Conservation (phyloP, 2,113 vertebrate genomes). For the Gambusia holbrooki region DNA sequence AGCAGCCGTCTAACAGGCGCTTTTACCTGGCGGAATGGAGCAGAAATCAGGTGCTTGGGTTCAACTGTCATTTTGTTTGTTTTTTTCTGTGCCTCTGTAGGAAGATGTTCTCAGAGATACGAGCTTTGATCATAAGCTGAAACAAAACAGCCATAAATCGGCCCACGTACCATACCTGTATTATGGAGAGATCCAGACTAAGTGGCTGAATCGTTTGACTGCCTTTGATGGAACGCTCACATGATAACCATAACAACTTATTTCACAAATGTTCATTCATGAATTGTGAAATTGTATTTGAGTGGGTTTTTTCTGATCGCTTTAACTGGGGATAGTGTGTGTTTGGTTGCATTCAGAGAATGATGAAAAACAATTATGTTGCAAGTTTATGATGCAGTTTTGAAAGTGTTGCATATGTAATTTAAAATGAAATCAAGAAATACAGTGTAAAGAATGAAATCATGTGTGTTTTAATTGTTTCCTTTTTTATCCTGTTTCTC, state of each 20-base stretch:
- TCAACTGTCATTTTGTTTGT: slow-evolving; percentile 60
- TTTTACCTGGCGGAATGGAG: slow-evolving; percentile 54
- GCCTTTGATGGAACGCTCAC: background rate
- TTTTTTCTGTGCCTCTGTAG: slow-evolving; percentile 46
- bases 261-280: background rate
- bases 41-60: slow-evolving; percentile 63
- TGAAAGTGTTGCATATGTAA: background rate
- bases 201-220: slow-evolving; percentile 8
- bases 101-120: slow-evolving; percentile 37
- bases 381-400: too few species aligned
- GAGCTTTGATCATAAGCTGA: slow-evolving; percentile 49
- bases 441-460: background rate
- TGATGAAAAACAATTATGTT: slow-evolving; percentile 8
- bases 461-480: slow-evolving; percentile 9
- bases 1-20: slow-evolving; percentile 53
- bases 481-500: slow-evolving; percentile 43
- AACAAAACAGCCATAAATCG: slow-evolving; percentile 28
- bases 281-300: slow-evolving; percentile 3
- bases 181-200: slow-evolving; percentile 12
- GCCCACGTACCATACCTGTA: slow-evolving; percentile 4
- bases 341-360: slow-evolving; percentile 27
- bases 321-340: slow-evolving; percentile 6
- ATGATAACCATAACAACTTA: slow-evolving; percentile 1
- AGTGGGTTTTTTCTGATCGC: slow-evolving; percentile 1
- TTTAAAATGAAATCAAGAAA: background rate